phyloP scores from a whole-genome alignment of 2,113 vertebrate species.

The Herpetotheres cachinnans region DNA sequence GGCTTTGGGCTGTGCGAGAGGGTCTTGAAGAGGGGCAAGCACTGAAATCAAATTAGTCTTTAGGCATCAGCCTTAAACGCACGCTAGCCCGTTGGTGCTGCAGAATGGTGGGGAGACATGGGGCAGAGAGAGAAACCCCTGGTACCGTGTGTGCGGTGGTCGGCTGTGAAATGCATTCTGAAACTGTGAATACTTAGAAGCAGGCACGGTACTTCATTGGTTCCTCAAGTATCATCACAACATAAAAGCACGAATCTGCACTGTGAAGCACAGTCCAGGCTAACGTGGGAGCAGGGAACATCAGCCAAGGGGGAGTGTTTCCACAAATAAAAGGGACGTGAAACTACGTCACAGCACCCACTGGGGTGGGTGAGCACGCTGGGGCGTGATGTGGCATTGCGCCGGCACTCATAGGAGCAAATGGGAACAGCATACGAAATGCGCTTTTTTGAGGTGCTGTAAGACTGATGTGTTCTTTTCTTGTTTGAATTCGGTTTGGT shows the following conservation, averaged over 20 bases:
- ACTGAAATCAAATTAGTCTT: too few species aligned
- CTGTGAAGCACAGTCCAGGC: neutral
- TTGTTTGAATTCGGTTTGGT: neutral
- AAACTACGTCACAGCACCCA: rapidly evolving
- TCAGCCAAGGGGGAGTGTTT: neutral
- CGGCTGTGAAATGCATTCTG: rapidly evolving
- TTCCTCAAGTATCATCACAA: too few species aligned
- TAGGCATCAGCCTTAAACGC: neutral
- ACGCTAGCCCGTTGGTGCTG: rapidly evolving
- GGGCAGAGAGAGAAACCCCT: neutral
- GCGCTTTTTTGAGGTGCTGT: neutral
- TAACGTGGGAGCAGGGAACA: rapidly evolving
- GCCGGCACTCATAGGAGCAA: neutral
- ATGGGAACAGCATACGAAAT: neutral
- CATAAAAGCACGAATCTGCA: too few species aligned
- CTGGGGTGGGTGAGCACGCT: neutral
- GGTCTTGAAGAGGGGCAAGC: too few species aligned
- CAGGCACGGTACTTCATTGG: rapidly evolving
- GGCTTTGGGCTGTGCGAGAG: rapidly evolving
- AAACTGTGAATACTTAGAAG: too few species aligned
- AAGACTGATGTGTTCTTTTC: too few species aligned
- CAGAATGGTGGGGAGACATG: rapidly evolving
- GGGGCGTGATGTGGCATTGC: rapidly evolving
- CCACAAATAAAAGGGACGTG: neutral
- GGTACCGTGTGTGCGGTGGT: rapidly evolving